Evolutionary conservation across 2,113 vertebrate species (phyloP), one percentile per base, ranked within the genome.

Genomic region (Serranochromis macrocephalus): DNA sequence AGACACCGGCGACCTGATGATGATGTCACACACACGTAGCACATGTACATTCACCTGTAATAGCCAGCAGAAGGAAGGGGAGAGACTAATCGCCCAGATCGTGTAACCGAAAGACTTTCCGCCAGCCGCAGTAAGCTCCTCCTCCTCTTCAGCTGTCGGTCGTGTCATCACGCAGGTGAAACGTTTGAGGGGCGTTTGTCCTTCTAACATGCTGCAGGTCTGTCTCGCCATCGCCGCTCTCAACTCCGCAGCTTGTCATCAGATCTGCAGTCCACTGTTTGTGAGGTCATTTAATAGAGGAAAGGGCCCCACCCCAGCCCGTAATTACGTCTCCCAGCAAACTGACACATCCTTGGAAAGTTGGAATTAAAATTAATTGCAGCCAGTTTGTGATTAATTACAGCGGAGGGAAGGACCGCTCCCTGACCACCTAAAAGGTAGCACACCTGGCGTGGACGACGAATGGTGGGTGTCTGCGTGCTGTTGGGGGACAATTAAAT

Each of bases 401-500:
- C 58, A 63, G 58, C 2, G 9, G 31, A 63, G 31, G 5, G 58
- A 63, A 63, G 58, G 58, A 19, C 9, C 9, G 58, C 58, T 63
- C 16, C 16, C 31, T 19, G 29, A 63, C 58, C 31, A 33, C 29
- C 9, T 19, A 2, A 61, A 58, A 33, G 58, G 58, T 19, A 33
- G 58, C 58, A 63, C 9, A 4, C 58, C 31, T 63, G 58, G 5
- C 5, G 58, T 63, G 29, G 29, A 36, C 1, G 6, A 33, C 9
- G 17, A 63, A 7, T 21, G 5, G 53, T 36, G 29, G 31, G 2
- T 2, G 58, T 63, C 29, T 63, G 58, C 9, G 2, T 63, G 29
- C 4, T 63, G 16, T 19, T 7, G 29, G 9, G 0, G 9, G 16
- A 33, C 16, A 61, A 0, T 61, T 63, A 63, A 61, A 61, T 63